Evolutionary conservation across 2,113 vertebrate genomes (phyloP).

Genomic region (Pseudolaguvia tuberculata): DNA sequence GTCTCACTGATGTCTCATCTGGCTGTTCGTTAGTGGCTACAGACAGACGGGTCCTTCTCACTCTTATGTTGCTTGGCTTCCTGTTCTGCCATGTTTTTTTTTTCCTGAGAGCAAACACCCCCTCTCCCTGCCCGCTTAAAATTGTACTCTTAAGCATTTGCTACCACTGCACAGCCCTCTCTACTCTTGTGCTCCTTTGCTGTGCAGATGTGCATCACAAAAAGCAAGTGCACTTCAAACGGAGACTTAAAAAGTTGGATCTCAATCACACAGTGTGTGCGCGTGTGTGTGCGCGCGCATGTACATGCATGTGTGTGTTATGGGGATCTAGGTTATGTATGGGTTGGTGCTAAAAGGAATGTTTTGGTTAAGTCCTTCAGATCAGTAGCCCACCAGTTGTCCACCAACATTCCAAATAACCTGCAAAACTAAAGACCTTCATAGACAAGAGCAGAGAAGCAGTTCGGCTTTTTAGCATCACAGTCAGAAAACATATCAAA

Average conservation of each 20-base stretch:
- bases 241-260: constrained; percentile 31
- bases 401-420: neutral
- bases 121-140: neutral
- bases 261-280: constrained; percentile 36
- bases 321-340: constrained; percentile 1
- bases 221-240: constrained; percentile 43
- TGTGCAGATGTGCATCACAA: constrained; percentile 36
- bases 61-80: constrained; percentile 29
- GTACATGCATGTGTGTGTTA: too few species aligned
- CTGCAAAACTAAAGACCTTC: neutral
- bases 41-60: constrained; percentile 14
- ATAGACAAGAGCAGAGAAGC: constrained; percentile 1
- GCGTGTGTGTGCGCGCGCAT: too few species aligned
- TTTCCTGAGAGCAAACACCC: constrained; percentile 25
- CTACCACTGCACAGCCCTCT: neutral
- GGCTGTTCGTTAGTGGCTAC: constrained; percentile 24
- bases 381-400: neutral
- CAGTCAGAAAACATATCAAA: neutral
- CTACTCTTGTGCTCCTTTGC: neutral
- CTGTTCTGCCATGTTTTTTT: constrained; percentile 31
- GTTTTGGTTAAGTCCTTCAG: neutral
- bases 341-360: constrained; percentile 27
- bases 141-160: constrained; percentile 8
- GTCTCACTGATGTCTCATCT: constrained; percentile 48
- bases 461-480: too few species aligned